Conservation (phyloP, 1,140 invertebrate genomes). For the Solen grandis region DNA sequence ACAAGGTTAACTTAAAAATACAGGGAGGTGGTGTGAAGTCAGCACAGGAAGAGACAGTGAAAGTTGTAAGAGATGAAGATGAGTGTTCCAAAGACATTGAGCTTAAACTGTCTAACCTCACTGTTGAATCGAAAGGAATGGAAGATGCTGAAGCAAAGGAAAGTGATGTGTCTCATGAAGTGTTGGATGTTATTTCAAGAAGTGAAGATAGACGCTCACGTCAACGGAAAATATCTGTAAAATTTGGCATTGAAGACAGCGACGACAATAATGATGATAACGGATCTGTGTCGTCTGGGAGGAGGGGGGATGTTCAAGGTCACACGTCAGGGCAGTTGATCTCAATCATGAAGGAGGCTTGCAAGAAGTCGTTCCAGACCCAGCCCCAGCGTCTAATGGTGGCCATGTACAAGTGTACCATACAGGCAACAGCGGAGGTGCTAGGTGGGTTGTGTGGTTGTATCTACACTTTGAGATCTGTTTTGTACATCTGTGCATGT, state of each 20-base stretch:
- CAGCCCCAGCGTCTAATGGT: slow-evolving; percentile 95
- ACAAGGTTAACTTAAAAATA: too few relatives aligned
- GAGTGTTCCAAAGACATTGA: neutral
- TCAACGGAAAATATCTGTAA: too few relatives aligned
- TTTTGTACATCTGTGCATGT: too few relatives aligned
- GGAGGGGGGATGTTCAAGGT: slow-evolving; percentile 63
- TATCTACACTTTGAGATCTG: too few relatives aligned
- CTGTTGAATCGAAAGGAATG: neutral
- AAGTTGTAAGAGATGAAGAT: neutral
- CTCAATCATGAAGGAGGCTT: slow-evolving; percentile 94
- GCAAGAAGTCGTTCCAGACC: slow-evolving; percentile 92
- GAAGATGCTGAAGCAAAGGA: too few relatives aligned
- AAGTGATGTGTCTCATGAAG: neutral
- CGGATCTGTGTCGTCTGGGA: neutral
- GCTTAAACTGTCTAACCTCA: neutral
- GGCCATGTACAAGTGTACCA: slow-evolving; percentile 97
- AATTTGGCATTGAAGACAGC: too few relatives aligned
- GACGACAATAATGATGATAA: neutral
- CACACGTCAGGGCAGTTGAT: slow-evolving; percentile 93
- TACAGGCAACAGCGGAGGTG: slow-evolving; percentile 94
- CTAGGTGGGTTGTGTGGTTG: slow-evolving; percentile 88
- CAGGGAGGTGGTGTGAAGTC: too few relatives aligned
- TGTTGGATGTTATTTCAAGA: neutral
- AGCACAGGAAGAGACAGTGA: neutral
- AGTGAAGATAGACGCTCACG: too few relatives aligned